Percentiles rank a stretch among this genome's conserved stretches.
These are phyloP conservation scores for Acipenser ruthenus DNA, from an alignment of 2,797 vertebrate genomes.

Conservation along the genomic window DNA sequence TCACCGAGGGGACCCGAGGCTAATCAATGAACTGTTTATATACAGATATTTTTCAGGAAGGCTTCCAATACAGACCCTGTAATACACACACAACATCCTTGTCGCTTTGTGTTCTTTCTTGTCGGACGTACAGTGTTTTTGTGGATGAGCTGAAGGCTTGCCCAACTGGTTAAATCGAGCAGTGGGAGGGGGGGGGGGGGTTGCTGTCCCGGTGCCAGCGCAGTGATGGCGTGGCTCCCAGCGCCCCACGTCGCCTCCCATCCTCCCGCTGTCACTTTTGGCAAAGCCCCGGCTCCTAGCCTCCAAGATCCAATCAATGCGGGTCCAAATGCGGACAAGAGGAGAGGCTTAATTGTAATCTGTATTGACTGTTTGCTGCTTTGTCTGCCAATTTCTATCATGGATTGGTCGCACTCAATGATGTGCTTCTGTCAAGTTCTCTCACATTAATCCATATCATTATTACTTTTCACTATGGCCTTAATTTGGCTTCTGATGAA, in stretches of 20 bases:
- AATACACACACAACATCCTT: no score
- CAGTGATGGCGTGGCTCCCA: conserved; percentile 35
- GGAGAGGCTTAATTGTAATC: conserved; percentile 77
- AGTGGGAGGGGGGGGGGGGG: conserved; percentile 27
- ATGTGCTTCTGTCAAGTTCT: conserved; percentile 70
- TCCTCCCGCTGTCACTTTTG: conserved; percentile 24
- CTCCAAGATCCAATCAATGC: conserved; percentile 44
- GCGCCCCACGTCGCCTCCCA: conserved; percentile 16
- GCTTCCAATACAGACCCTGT: no score
- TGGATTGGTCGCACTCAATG: conserved; percentile 71
- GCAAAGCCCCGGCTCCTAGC: conserved; percentile 29
- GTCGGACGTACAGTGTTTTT: conserved; percentile 45
- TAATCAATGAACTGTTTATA: no score
- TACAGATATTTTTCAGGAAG: no score
- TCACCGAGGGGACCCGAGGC: no score
- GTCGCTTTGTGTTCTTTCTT: neutral
- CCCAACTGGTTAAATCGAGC: conserved; percentile 40
- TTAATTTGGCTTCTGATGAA: conserved; percentile 47
- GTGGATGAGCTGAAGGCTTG: conserved; percentile 55
- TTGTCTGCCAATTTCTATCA: conserved; percentile 85
- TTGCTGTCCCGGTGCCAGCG: conserved; percentile 41
- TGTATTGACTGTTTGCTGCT: conserved; percentile 78
- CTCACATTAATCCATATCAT: conserved; percentile 76
- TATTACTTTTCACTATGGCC: conserved; percentile 69
- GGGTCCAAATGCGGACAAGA: conserved; percentile 59